Evolutionary conservation across 2,113 vertebrate species (phyloP).

Genomic region (Eurystomus gularis): DNA sequence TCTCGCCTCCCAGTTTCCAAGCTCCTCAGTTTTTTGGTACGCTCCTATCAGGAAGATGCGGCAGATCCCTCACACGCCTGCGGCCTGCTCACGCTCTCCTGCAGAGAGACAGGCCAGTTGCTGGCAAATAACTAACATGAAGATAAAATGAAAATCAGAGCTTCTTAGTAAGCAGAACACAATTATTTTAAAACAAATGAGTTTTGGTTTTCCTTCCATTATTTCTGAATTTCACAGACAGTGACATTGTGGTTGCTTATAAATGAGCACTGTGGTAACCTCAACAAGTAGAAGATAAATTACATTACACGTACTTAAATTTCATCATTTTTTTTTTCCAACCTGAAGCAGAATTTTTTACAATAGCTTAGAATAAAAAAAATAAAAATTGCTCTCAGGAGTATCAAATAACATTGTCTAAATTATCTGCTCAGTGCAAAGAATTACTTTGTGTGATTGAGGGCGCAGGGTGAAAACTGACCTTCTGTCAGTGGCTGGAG

Average conservation of each 20-base stretch:
- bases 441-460: not conserved
- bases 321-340: not conserved
- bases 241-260: not conserved
- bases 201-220: not conserved
- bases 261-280: not conserved
- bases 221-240: not conserved
- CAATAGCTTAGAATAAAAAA: not conserved
- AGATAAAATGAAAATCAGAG: not conserved
- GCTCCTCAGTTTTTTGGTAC: not conserved
- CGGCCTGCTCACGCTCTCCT: rapidly evolving
- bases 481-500: not conserved
- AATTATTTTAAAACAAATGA: not conserved
- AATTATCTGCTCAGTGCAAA: not conserved
- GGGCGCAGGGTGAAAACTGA: not conserved
- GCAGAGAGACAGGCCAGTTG: not conserved
- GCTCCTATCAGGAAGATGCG: rapidly evolving
- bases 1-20: too few relatives aligned
- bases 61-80: not conserved
- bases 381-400: not conserved
- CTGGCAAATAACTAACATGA: not conserved
- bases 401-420: not conserved
- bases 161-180: not conserved
- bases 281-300: not conserved
- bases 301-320: not conserved
- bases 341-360: not conserved